phyloP scores from a whole-genome alignment of 2,113 vertebrate genomes.

The Oncorhynchus clarkii region DNA sequence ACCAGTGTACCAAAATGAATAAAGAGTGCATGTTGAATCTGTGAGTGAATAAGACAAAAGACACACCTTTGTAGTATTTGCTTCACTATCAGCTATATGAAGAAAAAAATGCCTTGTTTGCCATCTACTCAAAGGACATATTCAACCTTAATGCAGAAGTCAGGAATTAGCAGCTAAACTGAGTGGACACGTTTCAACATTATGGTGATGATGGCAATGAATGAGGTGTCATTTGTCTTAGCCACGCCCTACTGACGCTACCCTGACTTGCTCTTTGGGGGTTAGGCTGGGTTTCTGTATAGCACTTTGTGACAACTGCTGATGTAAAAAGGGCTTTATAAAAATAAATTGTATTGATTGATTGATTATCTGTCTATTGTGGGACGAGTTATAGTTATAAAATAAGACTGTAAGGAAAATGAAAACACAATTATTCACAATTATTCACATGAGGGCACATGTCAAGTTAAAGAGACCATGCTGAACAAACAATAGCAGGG shows the following conservation, averaged over 20 bases:
- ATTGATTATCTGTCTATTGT: slow-evolving; percentile 4
- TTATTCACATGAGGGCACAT: slow-evolving; percentile 42
- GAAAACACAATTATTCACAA: slow-evolving; percentile 53
- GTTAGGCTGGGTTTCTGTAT: no score
- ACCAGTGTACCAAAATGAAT: background rate
- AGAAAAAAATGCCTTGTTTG: background rate
- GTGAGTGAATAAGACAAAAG: background rate
- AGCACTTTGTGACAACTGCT: no score
- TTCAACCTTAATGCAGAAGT: background rate
- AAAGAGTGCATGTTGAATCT: background rate
- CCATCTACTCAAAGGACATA: background rate
- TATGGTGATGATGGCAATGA: slow-evolving; percentile 38
- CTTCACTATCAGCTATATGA: background rate
- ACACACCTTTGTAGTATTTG: background rate
- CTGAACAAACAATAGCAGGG: slow-evolving; percentile 29
- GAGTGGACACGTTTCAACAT: slow-evolving; percentile 55
- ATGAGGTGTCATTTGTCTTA: slow-evolving; percentile 33
- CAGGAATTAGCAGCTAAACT: background rate
- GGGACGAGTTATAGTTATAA: background rate
- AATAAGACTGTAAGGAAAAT: slow-evolving; percentile 44
- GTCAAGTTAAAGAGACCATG: slow-evolving; percentile 20
- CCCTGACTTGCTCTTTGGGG: background rate
- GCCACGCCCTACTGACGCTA: slow-evolving; percentile 33
- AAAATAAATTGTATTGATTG: no score
- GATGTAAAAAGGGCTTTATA: no score